These are phyloP conservation scores for Drosophila kanapiae DNA, from an alignment of 1,140 invertebrate genomes.

Conservation along the genomic window DNA sequence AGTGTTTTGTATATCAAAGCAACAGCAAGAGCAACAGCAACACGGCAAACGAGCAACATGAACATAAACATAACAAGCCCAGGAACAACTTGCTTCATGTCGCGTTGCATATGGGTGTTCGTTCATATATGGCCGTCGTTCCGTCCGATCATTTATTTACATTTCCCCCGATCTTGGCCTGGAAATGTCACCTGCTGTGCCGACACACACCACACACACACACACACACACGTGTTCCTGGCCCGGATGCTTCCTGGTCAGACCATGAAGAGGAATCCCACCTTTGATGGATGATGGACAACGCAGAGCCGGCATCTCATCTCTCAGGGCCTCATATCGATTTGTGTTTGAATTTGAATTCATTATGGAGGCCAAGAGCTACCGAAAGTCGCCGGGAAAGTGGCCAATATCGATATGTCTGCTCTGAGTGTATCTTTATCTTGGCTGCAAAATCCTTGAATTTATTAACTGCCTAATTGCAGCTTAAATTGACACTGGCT, in stretches of 20 bases:
- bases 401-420: not conserved
- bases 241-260: constrained; percentile 53
- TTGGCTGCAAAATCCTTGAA: constrained; percentile 44
- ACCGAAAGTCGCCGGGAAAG: constrained; percentile 39
- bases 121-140: constrained; percentile 45
- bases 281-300: constrained; percentile 82
- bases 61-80: constrained; percentile 35
- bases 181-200: constrained; percentile 84
- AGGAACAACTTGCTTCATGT: constrained; percentile 75
- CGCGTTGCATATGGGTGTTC: constrained; percentile 44
- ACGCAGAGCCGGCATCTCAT: not conserved
- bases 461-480: constrained; percentile 75
- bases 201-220: constrained; percentile 68
- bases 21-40: constrained; percentile 49
- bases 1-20: constrained; percentile 79
- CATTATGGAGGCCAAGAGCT: constrained; percentile 26
- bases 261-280: constrained; percentile 8
- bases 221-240: constrained; percentile 65
- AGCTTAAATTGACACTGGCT: constrained; percentile 59
- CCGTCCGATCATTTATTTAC: constrained; percentile 60
- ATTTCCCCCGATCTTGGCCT: constrained; percentile 53
- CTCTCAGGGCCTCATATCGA: constrained; percentile 23
- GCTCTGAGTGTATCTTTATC: not conserved
- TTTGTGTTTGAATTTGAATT: constrained; percentile 61
- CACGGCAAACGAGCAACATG: constrained; percentile 9